Percentiles rank a stretch among this genome's conserved stretches.
Evolutionary conservation across 1,140 invertebrate genomes (phyloP).

Genomic region (Philopotamus ludificatus): DNA sequence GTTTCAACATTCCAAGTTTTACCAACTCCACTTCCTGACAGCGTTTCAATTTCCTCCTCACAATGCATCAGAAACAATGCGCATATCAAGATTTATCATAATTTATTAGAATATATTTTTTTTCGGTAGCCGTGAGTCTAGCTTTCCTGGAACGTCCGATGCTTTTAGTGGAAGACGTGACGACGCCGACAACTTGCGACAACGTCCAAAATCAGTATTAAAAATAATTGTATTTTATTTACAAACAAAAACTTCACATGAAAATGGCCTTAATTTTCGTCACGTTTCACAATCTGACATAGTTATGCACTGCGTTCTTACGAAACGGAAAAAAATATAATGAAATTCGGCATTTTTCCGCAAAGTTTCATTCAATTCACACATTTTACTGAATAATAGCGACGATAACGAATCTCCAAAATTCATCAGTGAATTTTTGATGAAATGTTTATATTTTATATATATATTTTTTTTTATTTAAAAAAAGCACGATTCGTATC

Average conservation of each 20-base stretch:
- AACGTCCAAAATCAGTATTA: no score
- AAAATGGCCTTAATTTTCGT: not conserved
- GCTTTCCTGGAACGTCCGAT: no score
- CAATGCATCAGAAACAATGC: slow-evolving; percentile 9
- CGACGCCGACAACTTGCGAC: no score
- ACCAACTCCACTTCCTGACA: slow-evolving; percentile 22
- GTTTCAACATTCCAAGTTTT: slow-evolving; percentile 20
- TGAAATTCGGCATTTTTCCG: not conserved
- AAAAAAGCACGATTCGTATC: not conserved
- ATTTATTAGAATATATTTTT: no score
- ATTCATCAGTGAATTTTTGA: slow-evolving; percentile 11
- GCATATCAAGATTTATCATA: slow-evolving; percentile 3
- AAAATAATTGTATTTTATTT: no score
- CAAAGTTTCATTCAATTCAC: slow-evolving; percentile 9
- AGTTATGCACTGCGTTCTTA: not conserved
- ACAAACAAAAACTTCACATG: not conserved
- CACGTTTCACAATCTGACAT: not conserved
- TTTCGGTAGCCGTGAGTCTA: no score
- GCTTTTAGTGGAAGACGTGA: no score
- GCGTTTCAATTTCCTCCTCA: slow-evolving; percentile 34
- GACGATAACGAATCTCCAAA: not conserved
- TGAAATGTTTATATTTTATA: slow-evolving; percentile 2
- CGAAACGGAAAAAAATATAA: not conserved
- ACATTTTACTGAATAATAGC: slow-evolving; percentile 5
- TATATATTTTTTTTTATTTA: not conserved